phyloP scores from a whole-genome alignment of 2,113 vertebrate genomes.

The Alosa alosa region DNA sequence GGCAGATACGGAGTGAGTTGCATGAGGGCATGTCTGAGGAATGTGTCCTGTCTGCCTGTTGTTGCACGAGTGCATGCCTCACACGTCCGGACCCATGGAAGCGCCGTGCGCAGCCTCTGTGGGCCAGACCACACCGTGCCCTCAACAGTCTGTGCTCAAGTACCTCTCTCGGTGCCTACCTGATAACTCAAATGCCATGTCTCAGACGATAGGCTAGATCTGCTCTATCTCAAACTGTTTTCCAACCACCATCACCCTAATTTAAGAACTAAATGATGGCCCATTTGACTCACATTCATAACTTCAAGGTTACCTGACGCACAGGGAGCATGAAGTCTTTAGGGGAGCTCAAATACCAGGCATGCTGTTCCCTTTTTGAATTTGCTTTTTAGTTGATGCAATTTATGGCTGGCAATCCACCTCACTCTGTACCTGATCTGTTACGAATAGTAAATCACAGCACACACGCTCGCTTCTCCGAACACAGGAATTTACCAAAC shows the following conservation, averaged over 20 bases:
- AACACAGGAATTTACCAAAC: slow-evolving; percentile 67
- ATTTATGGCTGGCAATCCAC: slow-evolving; percentile 33
- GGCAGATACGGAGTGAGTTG: slow-evolving; percentile 15
- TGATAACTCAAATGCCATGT: background rate
- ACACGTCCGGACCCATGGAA: background rate
- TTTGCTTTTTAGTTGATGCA: slow-evolving; percentile 23
- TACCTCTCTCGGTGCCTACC: too few relatives aligned
- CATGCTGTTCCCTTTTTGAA: background rate
- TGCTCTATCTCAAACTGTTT: background rate
- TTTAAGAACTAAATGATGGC: background rate
- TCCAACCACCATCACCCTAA: background rate
- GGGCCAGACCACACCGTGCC: background rate
- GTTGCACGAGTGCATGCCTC: slow-evolving; percentile 22
- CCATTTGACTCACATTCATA: background rate
- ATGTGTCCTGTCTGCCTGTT: slow-evolving; percentile 36
- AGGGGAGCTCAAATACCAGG: background rate
- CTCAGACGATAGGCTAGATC: background rate
- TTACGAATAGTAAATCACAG: slow-evolving; percentile 49
- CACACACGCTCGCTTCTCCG: slow-evolving; percentile 26
- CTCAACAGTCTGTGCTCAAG: too few relatives aligned
- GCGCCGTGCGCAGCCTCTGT: background rate
- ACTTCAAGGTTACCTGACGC: background rate
- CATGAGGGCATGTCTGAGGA: slow-evolving; percentile 55
- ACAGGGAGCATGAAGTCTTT: background rate
- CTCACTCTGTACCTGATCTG: slow-evolving; percentile 51